These are phyloP conservation scores for Ornithoptera priamus DNA, from an alignment of 2,888 invertebrate species.

Conservation along the genomic window DNA sequence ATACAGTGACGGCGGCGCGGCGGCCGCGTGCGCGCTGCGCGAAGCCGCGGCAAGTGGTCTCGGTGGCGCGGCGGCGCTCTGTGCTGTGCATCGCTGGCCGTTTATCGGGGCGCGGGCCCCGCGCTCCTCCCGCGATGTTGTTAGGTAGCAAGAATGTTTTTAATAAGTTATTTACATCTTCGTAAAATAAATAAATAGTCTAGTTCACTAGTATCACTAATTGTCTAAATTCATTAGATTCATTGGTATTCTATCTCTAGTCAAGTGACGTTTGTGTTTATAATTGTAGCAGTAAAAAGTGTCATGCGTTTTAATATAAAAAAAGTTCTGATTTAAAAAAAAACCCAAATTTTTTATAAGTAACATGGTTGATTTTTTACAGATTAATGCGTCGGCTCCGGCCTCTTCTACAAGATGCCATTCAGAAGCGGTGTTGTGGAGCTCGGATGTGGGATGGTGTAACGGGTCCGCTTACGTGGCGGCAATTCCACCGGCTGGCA, in stretches of 20 bases:
- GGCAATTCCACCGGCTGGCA: slow-evolving; percentile 97
- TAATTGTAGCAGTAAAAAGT: too few relatives aligned
- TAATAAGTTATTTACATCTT: too few relatives aligned
- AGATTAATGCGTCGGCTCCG: slow-evolving; percentile 94
- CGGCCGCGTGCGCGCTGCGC: slow-evolving; percentile 47
- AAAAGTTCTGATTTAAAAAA: too few relatives aligned
- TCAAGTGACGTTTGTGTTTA: too few relatives aligned
- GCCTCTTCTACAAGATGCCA: slow-evolving; percentile 96
- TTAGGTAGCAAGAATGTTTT: slow-evolving; percentile 43
- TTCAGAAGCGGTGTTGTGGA: slow-evolving; percentile 94
- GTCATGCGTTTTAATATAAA: too few relatives aligned
- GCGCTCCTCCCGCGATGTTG: slow-evolving; percentile 93
- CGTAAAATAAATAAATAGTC: too few relatives aligned
- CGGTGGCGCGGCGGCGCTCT: slow-evolving; percentile 88
- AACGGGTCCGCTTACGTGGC: slow-evolving; percentile 98
- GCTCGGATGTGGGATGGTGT: slow-evolving; percentile 96
- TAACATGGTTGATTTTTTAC: slow-evolving; percentile 10
- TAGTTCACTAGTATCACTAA: too few relatives aligned
- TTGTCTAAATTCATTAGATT: too few relatives aligned
- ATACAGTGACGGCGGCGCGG: slow-evolving; percentile 92
- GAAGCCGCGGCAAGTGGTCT: slow-evolving; percentile 37
- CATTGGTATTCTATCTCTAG: too few relatives aligned
- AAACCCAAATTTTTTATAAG: too few relatives aligned
- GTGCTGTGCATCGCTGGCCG: slow-evolving; percentile 91
- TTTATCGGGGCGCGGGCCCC: slow-evolving; percentile 91